A percentile compares a stretch with the other conserved stretches of the same genome.
phyloP scores from a whole-genome alignment of 2,113 vertebrate genomes.

The Peromyscus polionotus region DNA sequence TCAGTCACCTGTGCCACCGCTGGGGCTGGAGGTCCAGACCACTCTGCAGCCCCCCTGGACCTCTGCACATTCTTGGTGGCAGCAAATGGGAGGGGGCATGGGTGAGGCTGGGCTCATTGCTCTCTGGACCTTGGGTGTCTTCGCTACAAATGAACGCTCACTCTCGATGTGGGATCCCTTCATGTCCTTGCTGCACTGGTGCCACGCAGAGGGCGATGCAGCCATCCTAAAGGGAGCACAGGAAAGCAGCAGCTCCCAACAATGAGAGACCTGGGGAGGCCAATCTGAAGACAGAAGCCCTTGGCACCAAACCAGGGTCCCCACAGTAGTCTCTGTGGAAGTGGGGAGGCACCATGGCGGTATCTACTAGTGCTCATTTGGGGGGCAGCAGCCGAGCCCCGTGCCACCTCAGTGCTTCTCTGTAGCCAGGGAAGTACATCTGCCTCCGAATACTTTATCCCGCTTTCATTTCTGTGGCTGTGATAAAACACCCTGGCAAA shows the following conservation, averaged over 20 bases:
- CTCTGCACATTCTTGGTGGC: rapidly evolving
- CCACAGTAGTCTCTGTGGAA: not conserved
- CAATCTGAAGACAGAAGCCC: not conserved
- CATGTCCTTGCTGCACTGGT: not conserved
- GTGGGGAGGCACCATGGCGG: not conserved
- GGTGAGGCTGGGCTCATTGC: rapidly evolving
- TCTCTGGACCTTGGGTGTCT: rapidly evolving
- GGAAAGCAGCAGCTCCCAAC: not conserved
- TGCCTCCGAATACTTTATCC: not conserved
- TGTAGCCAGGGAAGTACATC: not conserved
- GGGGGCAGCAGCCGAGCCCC: too few species aligned
- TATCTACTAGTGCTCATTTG: rapidly evolving
- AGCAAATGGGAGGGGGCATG: rapidly evolving
- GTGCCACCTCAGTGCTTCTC: rapidly evolving
- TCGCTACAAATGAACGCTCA: rapidly evolving
- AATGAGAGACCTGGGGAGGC: not conserved
- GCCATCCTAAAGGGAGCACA: rapidly evolving
- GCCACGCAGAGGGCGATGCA: rapidly evolving
- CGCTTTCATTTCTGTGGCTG: not conserved
- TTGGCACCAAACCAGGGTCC: rapidly evolving
- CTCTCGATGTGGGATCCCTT: rapidly evolving
- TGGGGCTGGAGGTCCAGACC: not conserved
- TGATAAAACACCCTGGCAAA: not conserved
- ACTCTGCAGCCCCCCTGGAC: rapidly evolving
- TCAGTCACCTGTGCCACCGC: rapidly evolving